Base-by-base conservation (phyloP, 1,140 invertebrate genomes). In the Atta colombica region DNA sequence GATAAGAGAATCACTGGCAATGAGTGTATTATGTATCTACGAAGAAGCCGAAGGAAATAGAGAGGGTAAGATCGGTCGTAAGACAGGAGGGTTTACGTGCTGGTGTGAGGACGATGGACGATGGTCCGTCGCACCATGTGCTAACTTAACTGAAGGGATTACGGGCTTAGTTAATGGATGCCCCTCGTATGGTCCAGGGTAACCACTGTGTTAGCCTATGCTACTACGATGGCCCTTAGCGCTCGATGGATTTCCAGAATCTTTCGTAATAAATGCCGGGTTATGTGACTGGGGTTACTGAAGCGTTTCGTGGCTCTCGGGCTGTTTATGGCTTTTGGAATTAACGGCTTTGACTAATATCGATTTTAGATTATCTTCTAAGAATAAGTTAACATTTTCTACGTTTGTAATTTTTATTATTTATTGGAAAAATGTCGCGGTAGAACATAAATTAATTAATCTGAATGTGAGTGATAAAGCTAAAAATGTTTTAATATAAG, bases 91-190 rank as follows among this genome's bases (percentile, higher is more conserved):
- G 84, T 66, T 72, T 82, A 87, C 69, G 86, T 84, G 90, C 86
- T 82, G 77, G 92, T 88, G 63, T 86, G 77, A 75, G 86, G 82
- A 93, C 91, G 90, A 90, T 93, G 86, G 93, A 93, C 89, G 80
- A 84, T 75, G 85, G 86, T 77, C 90, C 60, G 88, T 90, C 88
- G 91, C 92, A 94, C 94, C 94, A 95, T 94, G 93, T 95, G 94
- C 93, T 94, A 94, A 94, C 94, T 94, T 94, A 94, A 93, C 93
- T 91, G 91, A 92, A 93, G 93, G 92, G 94, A 94, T 95, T 95
- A 95, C 89, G 74, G 92, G 94, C 93, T 94, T 94, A 94, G 94
- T 94, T 95, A 94, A 95, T 94, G 93, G 93, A 94, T 93, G 93
- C 92, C 87, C 78, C 89, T 90, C 89, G 89, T 90, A 93, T 91